phyloP scores from a whole-genome alignment of 2,797 vertebrate genomes.

The Microchirus variegatus region DNA sequence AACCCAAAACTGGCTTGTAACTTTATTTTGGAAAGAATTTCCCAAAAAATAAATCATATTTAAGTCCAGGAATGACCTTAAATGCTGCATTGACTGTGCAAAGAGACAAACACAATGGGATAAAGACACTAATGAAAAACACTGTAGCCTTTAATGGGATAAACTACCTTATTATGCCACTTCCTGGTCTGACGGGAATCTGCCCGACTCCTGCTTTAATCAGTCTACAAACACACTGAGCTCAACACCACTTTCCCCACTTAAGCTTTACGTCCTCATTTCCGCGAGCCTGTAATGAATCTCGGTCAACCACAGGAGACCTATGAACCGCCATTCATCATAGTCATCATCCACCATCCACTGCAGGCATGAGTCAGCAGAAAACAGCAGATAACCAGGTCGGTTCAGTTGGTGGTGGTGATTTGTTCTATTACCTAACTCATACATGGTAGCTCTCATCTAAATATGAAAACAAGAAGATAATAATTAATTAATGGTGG shows the following conservation, averaged over 20 bases:
- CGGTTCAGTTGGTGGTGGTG: not conserved
- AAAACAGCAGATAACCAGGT: not conserved
- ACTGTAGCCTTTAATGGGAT: not conserved
- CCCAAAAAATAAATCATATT: no score
- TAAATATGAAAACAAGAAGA: not conserved
- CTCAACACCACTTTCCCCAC: not conserved
- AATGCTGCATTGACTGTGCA: no score
- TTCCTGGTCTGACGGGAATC: no score
- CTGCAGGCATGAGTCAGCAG: slow-evolving; percentile 1
- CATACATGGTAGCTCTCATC: not conserved
- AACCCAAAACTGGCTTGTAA: no score
- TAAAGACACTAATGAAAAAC: not conserved
- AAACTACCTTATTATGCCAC: not conserved
- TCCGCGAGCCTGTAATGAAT: not conserved
- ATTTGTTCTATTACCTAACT: not conserved
- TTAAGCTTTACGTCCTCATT: slow-evolving; percentile 10
- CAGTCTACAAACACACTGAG: not conserved
- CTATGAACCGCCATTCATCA: slow-evolving; percentile 7
- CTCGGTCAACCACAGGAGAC: not conserved
- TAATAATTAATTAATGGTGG: no score
- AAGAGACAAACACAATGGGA: not conserved
- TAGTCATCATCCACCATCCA: not conserved
- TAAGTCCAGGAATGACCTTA: no score
- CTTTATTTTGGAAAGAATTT: no score
- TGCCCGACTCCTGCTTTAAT: slow-evolving; percentile 16